Conservation (phyloP, 2,113 vertebrate species). For the Notarius quadriscutis region DNA sequence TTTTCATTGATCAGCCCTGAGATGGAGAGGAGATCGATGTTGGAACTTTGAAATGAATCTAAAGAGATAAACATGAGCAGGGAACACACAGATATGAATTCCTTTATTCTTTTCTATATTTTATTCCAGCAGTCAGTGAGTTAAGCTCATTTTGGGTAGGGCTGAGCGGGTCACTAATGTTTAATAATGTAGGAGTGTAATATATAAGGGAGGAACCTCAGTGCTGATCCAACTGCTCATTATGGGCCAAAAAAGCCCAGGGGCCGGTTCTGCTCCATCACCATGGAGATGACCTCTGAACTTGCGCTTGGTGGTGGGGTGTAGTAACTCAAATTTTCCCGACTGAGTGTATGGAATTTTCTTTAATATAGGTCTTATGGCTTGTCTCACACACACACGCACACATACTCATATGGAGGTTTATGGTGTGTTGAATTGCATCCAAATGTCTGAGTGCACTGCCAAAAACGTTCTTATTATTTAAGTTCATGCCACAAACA, state of each 20-base stretch:
- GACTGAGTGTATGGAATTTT: slow-evolving; percentile 5
- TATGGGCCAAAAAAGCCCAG: slow-evolving; percentile 21
- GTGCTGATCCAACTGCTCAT: slow-evolving; percentile 23
- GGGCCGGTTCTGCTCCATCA: slow-evolving; percentile 13
- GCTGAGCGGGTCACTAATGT: slow-evolving; percentile 31
- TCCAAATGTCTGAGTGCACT: slow-evolving; percentile 3
- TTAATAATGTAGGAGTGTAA: slow-evolving; percentile 45
- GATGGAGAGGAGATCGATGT: not conserved
- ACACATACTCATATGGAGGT: not conserved
- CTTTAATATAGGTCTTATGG: slow-evolving; percentile 19
- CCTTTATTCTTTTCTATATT: not conserved
- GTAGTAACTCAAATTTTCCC: not conserved
- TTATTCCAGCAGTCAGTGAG: not conserved
- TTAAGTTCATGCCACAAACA: not conserved
- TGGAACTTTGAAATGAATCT: not conserved
- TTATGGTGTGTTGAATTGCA: not conserved
- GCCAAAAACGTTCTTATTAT: not conserved
- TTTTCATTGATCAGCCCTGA: not conserved
- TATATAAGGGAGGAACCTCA: slow-evolving; percentile 30
- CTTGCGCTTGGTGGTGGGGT: not conserved
- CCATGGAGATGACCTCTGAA: slow-evolving; percentile 40
- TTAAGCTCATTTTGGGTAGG: slow-evolving; percentile 36
- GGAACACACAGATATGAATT: not conserved
- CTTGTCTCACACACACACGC: not conserved
- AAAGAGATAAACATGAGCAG: not conserved